phyloP scores from a whole-genome alignment of 2,888 invertebrate species.

The Polietes domitor region DNA sequence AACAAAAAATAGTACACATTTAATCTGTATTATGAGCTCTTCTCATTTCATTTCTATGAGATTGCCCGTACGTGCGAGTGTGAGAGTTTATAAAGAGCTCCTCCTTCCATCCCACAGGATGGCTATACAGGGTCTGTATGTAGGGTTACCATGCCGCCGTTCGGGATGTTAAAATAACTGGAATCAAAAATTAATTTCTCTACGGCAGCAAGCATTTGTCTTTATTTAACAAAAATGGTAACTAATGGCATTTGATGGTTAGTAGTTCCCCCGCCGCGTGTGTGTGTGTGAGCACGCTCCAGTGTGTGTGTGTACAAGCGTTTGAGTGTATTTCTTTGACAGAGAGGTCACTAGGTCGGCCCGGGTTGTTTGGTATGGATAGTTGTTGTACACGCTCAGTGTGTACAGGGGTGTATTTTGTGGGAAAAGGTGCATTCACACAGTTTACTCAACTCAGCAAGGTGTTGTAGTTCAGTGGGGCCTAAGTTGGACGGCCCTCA shows the following conservation, averaged over 20 bases:
- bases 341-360: slow-evolving; percentile 81
- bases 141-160: slow-evolving; percentile 51
- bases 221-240: slow-evolving; percentile 20
- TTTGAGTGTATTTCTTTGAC: slow-evolving; percentile 60
- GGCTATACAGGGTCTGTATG: not conserved
- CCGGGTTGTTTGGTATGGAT: slow-evolving; percentile 74
- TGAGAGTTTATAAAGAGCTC: slow-evolving; percentile 3
- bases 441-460: not conserved
- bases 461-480: not conserved
- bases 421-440: not conserved
- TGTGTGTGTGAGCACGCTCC: slow-evolving; percentile 1
- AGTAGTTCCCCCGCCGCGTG: not conserved
- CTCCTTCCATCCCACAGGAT: not conserved
- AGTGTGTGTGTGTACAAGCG: not conserved
- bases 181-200: slow-evolving; percentile 51
- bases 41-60: slow-evolving; percentile 19
- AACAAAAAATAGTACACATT: slow-evolving; percentile 46
- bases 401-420: slow-evolving; percentile 1
- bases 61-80: not conserved
- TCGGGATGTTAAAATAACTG: not conserved
- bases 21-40: slow-evolving; percentile 50
- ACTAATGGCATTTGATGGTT: slow-evolving; percentile 34
- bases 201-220: slow-evolving; percentile 8
- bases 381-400: slow-evolving; percentile 20
- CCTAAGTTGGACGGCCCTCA: too few relatives aligned